A percentile compares a stretch with the other conserved stretches of the same genome.
Conservation (phyloP, 2,113 vertebrate genomes). For the Silurus asotus region DNA sequence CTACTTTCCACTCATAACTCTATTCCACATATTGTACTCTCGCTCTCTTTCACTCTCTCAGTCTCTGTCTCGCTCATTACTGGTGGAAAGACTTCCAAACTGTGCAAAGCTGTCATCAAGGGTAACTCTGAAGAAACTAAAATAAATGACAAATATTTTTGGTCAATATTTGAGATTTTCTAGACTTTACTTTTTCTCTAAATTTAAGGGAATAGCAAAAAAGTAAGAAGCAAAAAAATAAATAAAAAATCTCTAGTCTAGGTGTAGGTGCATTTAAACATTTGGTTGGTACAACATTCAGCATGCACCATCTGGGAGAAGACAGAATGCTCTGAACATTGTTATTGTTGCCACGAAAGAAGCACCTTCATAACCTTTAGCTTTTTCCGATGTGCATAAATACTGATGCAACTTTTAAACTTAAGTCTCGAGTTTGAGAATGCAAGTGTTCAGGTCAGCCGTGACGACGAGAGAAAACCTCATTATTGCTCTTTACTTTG, state of each 20-base stretch:
- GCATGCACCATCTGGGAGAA: background rate
- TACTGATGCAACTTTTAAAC: conserved; percentile 8
- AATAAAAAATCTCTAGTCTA: background rate
- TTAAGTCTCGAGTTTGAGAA: no score
- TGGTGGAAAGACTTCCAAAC: conserved; percentile 7
- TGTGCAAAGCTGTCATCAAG: conserved; percentile 11
- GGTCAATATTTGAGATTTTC: background rate
- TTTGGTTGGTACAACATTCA: background rate
- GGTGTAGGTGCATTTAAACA: background rate
- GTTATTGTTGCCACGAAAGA: background rate
- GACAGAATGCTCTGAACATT: background rate
- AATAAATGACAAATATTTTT: background rate
- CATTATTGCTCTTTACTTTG: conserved; percentile 11
- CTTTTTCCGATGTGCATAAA: background rate
- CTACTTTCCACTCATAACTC: conserved; percentile 55
- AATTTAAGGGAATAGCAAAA: background rate
- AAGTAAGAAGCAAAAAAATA: background rate
- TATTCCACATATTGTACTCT: conserved; percentile 15
- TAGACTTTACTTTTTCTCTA: background rate
- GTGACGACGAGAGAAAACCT: background rate
- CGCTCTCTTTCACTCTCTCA: background rate
- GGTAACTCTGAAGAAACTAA: background rate
- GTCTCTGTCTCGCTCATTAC: background rate
- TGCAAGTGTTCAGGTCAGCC: background rate
- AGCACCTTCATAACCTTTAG: background rate